Evolutionary conservation across 1,140 invertebrate species (phyloP).

Genomic region (Myzus persicae): DNA sequence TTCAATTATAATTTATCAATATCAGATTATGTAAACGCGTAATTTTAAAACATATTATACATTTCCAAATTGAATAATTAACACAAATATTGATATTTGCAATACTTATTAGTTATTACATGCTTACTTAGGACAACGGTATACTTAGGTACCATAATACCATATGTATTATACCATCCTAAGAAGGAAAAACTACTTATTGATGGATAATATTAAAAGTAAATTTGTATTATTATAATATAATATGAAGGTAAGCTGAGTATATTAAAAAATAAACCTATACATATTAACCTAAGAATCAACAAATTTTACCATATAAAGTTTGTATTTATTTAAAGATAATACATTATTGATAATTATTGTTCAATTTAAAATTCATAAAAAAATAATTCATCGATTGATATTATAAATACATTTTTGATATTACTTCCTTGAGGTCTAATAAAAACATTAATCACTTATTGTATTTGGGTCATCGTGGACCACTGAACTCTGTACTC

Average conservation of each 20-base stretch:
- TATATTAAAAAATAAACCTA: background rate
- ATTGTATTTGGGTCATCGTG: slow-evolving; percentile 20
- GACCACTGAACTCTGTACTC: background rate
- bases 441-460: background rate
- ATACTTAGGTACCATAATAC: too few species aligned
- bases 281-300: background rate
- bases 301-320: background rate
- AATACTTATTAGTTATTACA: background rate
- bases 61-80: background rate
- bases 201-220: background rate
- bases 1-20: background rate
- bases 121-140: background rate
- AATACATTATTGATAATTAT: background rate
- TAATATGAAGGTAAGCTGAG: too few species aligned
- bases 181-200: background rate
- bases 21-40: background rate
- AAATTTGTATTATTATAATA: too few species aligned
- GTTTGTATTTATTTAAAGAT: background rate
- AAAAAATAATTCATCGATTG: background rate
- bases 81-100: background rate
- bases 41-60: background rate
- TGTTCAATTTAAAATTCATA: background rate
- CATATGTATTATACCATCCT: background rate
- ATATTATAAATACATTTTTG: background rate
- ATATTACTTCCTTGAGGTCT: background rate